phyloP scores from a whole-genome alignment of 2,113 vertebrate species.

The Channa maculata region DNA sequence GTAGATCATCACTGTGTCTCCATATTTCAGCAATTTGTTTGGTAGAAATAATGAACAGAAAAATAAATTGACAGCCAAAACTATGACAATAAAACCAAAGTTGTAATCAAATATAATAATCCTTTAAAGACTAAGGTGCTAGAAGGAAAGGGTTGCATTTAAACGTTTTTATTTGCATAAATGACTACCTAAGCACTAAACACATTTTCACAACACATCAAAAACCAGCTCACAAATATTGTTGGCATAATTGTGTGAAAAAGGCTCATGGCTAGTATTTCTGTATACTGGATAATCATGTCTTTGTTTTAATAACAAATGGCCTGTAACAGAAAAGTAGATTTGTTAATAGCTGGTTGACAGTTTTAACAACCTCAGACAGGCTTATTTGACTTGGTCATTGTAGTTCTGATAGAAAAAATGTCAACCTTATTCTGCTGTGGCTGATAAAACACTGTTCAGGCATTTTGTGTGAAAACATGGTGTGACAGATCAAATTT shows the following conservation, averaged over 20 bases:
- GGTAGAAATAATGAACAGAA: too few species aligned
- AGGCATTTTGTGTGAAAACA: constrained; percentile 55
- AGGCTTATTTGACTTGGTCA: not conserved
- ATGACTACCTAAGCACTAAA: too few species aligned
- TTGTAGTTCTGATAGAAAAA: constrained; percentile 13
- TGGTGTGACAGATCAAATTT: constrained; percentile 58
- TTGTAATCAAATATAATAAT: not conserved
- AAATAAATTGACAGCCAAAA: too few species aligned
- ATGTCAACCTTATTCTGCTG: constrained; percentile 16
- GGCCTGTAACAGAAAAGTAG: too few species aligned
- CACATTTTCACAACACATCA: too few species aligned
- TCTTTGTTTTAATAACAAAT: not conserved
- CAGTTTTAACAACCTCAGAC: not conserved
- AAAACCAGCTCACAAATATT: too few species aligned
- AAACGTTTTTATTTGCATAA: too few species aligned
- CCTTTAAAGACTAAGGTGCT: not conserved
- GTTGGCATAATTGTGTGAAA: too few species aligned
- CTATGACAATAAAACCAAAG: not conserved
- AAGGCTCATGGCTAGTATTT: constrained; percentile 4
- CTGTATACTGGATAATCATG: not conserved
- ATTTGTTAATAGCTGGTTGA: too few species aligned
- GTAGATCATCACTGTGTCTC: too few species aligned
- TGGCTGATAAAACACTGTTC: constrained; percentile 23
- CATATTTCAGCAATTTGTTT: too few species aligned
- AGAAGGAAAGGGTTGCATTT: too few species aligned